Evolutionary conservation across 2,888 invertebrate genomes (phyloP).

Genomic region (Amiota mariae): DNA sequence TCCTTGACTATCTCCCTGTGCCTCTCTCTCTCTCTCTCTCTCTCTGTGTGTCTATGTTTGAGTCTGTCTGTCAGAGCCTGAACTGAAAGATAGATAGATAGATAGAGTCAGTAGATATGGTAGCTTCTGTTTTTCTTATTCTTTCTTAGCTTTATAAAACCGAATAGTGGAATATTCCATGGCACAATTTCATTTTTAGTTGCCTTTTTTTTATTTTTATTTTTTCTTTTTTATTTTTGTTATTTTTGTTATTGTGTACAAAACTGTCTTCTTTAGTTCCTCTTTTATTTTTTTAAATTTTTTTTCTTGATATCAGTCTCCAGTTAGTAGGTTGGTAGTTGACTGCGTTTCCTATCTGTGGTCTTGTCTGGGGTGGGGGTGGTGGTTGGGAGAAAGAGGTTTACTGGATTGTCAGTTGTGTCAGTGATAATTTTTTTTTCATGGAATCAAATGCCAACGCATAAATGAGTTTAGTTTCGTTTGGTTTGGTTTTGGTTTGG

Average conservation of each 20-base stretch:
- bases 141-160: background rate
- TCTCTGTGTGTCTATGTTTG: background rate
- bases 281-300: background rate
- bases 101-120: conserved; percentile 20
- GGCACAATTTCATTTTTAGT: conserved; percentile 63
- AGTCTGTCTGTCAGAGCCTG: background rate
- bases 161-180: conserved; percentile 56
- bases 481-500: too few species aligned
- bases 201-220: conserved; percentile 29
- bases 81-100: conserved; percentile 1
- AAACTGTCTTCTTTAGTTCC: background rate
- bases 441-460: background rate
- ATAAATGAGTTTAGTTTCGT: conserved; percentile 4
- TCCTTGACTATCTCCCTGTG: background rate
- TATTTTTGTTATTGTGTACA: background rate
- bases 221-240: too few species aligned
- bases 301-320: background rate
- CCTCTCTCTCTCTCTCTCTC: too few species aligned
- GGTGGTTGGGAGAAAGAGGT: too few species aligned
- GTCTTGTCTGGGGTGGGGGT: background rate
- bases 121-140: conserved; percentile 29
- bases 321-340: background rate
- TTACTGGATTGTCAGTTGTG: too few species aligned
- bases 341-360: background rate
- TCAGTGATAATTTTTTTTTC: background rate